Percentiles rank a stretch among this genome's conserved stretches.
Conservation (phyloP, 1,140 invertebrate genomes). For the Thaumetopoea pityocampa region DNA sequence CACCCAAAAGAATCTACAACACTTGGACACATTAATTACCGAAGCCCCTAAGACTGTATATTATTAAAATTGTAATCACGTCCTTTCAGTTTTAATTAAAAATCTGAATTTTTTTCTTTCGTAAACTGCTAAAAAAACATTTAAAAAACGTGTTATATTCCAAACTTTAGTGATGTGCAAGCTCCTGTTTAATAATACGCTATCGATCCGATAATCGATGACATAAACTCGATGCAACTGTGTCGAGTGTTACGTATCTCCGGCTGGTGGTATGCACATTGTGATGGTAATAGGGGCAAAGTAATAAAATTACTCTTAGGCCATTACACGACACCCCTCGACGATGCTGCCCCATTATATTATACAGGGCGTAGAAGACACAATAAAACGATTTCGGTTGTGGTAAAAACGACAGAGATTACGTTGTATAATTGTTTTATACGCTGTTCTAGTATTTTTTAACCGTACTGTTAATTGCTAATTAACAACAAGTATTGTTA, state of each 20-base stretch:
- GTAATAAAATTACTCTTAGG: conserved; percentile 75
- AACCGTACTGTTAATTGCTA: no score
- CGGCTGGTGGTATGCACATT: conserved; percentile 60
- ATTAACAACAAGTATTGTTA: no score
- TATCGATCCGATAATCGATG: conserved; percentile 43
- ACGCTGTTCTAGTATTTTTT: conserved; percentile 32
- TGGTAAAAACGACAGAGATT: conserved; percentile 45
- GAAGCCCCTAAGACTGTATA: no score
- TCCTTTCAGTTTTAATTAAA: no score
- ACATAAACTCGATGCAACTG: conserved; percentile 33
- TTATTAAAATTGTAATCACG: no score
- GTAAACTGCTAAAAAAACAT: conserved; percentile 1
- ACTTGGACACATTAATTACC: no score
- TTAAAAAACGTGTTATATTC: no score
- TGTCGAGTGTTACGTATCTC: conserved; percentile 54
- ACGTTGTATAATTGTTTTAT: conserved; percentile 51
- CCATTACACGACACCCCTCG: conserved; percentile 65
- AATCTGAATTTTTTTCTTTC: conserved; percentile 3
- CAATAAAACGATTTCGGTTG: conserved; percentile 49
- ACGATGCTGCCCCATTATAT: conserved; percentile 30
- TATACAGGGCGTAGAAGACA: conserved; percentile 55
- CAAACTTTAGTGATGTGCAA: conserved; percentile 17
- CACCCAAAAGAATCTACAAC: no score
- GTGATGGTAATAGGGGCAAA: conserved; percentile 73
- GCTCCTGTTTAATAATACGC: not conserved